Percentiles rank a stretch among this genome's conserved stretches.
Conservation (phyloP, 2,888 invertebrate genomes). For the Chelonus formosanus region DNA sequence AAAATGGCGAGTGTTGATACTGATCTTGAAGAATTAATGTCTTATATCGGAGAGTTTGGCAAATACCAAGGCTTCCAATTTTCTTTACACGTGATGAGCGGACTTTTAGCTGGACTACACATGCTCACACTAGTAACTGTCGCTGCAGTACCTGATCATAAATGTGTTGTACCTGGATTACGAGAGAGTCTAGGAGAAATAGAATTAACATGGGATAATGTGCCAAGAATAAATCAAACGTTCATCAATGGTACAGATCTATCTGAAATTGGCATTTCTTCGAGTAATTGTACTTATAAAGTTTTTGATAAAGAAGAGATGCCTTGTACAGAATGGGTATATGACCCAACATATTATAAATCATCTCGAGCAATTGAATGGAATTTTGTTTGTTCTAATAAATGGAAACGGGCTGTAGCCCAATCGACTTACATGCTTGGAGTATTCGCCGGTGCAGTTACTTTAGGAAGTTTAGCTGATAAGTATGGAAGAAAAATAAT, state of each 20-base stretch:
- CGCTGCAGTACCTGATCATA: constrained; percentile 80
- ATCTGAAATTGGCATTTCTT: constrained; percentile 15
- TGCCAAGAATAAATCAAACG: constrained; percentile 26
- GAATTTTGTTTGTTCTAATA: constrained; percentile 80
- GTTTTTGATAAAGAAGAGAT: constrained; percentile 56
- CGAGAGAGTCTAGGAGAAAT: constrained; percentile 28
- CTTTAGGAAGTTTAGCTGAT: constrained; percentile 81
- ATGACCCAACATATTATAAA: constrained; percentile 76
- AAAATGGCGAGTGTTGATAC: constrained; percentile 52
- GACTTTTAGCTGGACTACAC: constrained; percentile 81
- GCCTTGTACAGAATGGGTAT: constrained; percentile 72
- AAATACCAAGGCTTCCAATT: constrained; percentile 84
- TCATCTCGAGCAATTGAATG: constrained; percentile 83
- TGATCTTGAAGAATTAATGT: constrained; percentile 58
- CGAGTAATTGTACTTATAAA: constrained; percentile 72
- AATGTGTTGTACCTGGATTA: constrained; percentile 55
- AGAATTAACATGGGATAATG: constrained; percentile 34
- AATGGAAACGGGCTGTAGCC: constrained; percentile 84
- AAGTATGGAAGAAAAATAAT: constrained; percentile 82
- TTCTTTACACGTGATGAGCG: constrained; percentile 78
- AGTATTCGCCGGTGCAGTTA: constrained; percentile 81
- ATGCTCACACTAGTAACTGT: constrained; percentile 85
- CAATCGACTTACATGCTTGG: constrained; percentile 86
- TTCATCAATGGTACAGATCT: constrained; percentile 21
- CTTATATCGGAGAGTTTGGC: constrained; percentile 77